Evolutionary conservation across 2,888 invertebrate species (phyloP).

Genomic region (Quadroppia sp.): DNA sequence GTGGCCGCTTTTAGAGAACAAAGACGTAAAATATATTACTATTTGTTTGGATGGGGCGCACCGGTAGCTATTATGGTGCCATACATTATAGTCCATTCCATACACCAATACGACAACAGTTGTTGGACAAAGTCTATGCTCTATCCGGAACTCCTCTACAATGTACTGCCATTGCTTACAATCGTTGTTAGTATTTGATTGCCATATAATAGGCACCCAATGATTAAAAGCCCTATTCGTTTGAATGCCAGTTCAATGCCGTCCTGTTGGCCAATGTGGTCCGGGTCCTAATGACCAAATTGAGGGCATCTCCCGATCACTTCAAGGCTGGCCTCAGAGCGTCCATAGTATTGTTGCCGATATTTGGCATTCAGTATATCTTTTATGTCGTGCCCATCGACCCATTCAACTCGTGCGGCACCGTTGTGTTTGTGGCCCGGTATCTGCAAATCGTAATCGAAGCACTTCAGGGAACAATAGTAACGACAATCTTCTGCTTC

Average conservation of each 20-base stretch:
- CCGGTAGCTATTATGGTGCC: slow-evolving; percentile 40
- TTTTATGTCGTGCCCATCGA: slow-evolving; percentile 59
- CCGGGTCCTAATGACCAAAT: slow-evolving; percentile 63
- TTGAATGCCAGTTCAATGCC: slow-evolving; percentile 61
- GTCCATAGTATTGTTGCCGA: slow-evolving; percentile 64
- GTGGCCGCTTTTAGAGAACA: slow-evolving; percentile 63
- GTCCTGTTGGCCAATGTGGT: slow-evolving; percentile 63
- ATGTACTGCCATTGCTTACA: slow-evolving; percentile 61
- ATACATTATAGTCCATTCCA: slow-evolving; percentile 38
- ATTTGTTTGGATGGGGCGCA: slow-evolving; percentile 51
- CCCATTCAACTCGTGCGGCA: slow-evolving; percentile 37
- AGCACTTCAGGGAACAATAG: slow-evolving; percentile 60
- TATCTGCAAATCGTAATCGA: slow-evolving; percentile 40
- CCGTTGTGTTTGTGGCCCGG: slow-evolving; percentile 50
- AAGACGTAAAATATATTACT: slow-evolving; percentile 53
- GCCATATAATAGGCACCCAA: no score
- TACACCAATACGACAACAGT: slow-evolving; percentile 34
- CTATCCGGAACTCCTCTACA: slow-evolving; percentile 60
- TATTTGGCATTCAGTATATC: slow-evolving; percentile 67
- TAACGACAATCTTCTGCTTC: slow-evolving; percentile 65
- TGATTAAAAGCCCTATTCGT: no score
- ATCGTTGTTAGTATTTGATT: slow-evolving; percentile 51
- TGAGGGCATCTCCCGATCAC: slow-evolving; percentile 54
- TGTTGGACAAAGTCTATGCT: slow-evolving; percentile 44
- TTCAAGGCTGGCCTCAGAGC: slow-evolving; percentile 57